Evolutionary conservation across 2,888 invertebrate genomes (phyloP).

Genomic region (Cataglyphis albicans): DNA sequence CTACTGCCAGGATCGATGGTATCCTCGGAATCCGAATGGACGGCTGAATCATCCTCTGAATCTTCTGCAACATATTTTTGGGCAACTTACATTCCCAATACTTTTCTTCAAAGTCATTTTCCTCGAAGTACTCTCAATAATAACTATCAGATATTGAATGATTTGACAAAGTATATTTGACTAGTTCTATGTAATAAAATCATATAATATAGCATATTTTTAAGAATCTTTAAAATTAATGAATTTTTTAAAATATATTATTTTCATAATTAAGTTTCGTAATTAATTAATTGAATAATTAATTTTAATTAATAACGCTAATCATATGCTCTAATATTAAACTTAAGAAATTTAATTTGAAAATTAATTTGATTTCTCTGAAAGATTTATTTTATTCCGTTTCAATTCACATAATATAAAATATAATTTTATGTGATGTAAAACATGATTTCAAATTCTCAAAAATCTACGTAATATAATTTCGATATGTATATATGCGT

Average conservation of each 20-base stretch:
- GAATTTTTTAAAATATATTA: neutral
- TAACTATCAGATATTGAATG: neutral
- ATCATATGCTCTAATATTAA: neutral
- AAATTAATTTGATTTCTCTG: neutral
- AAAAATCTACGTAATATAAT: neutral
- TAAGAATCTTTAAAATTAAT: neutral
- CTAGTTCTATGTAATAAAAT: neutral
- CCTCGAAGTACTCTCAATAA: neutral
- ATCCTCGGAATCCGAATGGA: conserved; percentile 85
- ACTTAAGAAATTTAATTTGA: neutral
- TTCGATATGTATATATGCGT: neutral
- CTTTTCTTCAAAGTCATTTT: neutral
- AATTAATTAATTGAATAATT: neutral
- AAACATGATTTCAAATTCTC: neutral
- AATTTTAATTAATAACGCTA: neutral
- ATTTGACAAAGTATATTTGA: neutral
- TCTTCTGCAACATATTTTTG: conserved; percentile 77
- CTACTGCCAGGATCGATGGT: conserved; percentile 85
- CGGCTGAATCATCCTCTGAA: conserved; percentile 84
- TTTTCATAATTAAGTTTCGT: neutral
- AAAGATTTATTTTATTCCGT: neutral
- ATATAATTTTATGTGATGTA: neutral
- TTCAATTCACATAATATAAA: neutral
- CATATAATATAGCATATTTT: neutral
- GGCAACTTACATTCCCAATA: neutral